A percentile compares a stretch with the other conserved stretches of the same genome.
Evolutionary conservation across 2,113 vertebrate species (phyloP).

Genomic region (Proterorhinus semilunaris): DNA sequence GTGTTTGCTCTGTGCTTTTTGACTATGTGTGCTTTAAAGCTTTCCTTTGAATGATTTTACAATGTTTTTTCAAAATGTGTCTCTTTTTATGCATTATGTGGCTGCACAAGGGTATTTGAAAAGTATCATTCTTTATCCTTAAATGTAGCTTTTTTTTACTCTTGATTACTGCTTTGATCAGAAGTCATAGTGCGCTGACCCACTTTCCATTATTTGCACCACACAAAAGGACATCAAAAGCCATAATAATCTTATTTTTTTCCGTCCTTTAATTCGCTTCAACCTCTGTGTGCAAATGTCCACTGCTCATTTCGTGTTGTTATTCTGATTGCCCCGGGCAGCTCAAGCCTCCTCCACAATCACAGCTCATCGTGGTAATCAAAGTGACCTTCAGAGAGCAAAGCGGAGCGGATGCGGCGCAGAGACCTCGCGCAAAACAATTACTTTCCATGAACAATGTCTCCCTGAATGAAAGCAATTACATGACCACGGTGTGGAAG

Average conservation of each 20-base stretch:
- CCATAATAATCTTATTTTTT: background rate
- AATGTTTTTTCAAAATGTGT: too few relatives aligned
- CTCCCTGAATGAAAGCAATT: too few relatives aligned
- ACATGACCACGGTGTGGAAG: too few relatives aligned
- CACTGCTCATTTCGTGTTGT: conserved; percentile 11
- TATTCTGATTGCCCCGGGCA: conserved; percentile 11
- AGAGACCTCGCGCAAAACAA: background rate
- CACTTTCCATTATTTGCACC: background rate
- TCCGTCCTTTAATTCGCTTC: background rate
- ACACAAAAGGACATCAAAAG: conserved; percentile 1
- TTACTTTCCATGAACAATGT: background rate
- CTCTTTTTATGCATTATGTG: too few relatives aligned
- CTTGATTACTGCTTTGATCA: background rate
- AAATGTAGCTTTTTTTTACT: too few relatives aligned
- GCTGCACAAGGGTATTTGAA: too few relatives aligned
- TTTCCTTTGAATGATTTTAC: too few relatives aligned
- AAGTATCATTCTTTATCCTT: too few relatives aligned
- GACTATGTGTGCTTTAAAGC: too few relatives aligned
- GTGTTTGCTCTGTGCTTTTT: too few relatives aligned
- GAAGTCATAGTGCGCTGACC: background rate
- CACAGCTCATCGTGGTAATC: conserved; percentile 27
- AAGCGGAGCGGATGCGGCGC: conserved; percentile 1
- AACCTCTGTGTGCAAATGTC: background rate
- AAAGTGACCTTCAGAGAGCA: conserved; percentile 23
- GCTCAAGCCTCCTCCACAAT: conserved; percentile 30